Evolutionary conservation across 2,797 vertebrate species (phyloP), one percentile per base, ranked within the genome.

Genomic region (Amblyopsis hoosieri): DNA sequence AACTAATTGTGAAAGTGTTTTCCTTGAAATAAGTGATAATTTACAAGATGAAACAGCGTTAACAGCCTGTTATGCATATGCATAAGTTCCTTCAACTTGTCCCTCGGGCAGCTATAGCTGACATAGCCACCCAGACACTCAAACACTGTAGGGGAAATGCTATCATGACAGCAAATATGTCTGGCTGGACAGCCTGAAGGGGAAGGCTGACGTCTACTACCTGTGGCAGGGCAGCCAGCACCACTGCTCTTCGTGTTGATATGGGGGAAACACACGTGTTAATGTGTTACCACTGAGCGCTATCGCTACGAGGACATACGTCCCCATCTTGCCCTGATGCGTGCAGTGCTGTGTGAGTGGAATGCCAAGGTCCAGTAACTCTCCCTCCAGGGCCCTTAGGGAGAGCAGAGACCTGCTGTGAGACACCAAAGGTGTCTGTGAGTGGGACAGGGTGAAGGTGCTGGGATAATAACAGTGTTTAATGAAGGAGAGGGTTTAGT

Each of bases 331-430:
- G 69, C 64, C 66, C 83, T 61, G 75, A 80, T 71, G 76, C 70
- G 63, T 58, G 67, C 57, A n/a, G 82, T 83, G 85, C 77, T 77
- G 87, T 86, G 64, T 75, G 82, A 80, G 78, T 66, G 75, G 69
- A 81, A 86, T 85, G 79, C 78, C 67, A 85, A 66, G 79, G 83
- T 81, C 82, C 82, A 78, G 50, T 66, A 66, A 83, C 56, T 69
- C 82, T 64, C 47, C 0, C 82, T 62, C 47, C 0, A 0, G 58
- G 75, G 76, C 62, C 76, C 74, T 76, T 72, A 79, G 60, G 62
- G 60, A 70, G 64, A 64, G 75, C 77, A 80, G 66, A 62, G 45
- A 73, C 70, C 69, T 79, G 78, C 73, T 46, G 65, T 56, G 45
- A 50, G 53, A 54, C 54, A 71, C 14, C 3, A 29, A 1, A 64